These are phyloP conservation scores for Semaprochilodus insignis DNA, from an alignment of 2,797 vertebrate species.

Conservation along the genomic window DNA sequence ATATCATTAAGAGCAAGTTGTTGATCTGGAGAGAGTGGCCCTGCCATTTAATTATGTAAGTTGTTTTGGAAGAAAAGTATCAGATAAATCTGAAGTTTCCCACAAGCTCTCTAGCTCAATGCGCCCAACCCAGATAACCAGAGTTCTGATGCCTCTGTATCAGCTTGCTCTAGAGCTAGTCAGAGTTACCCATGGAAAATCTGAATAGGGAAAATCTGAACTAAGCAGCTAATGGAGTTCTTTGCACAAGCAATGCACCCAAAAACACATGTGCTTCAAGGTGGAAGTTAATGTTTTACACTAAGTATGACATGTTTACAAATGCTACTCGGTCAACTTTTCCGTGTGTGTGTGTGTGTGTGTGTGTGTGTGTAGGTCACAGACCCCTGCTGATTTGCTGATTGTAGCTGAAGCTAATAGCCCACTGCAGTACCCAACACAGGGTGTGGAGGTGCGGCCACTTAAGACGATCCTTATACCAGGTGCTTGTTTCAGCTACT, in stretches of 20 bases:
- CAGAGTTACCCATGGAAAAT: not conserved
- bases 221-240: not conserved
- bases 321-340: not conserved
- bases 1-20: too few relatives aligned
- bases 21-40: too few relatives aligned
- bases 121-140: not conserved
- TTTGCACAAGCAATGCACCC: not conserved
- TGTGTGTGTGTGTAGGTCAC: conserved; percentile 73
- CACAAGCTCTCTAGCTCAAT: too few relatives aligned
- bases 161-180: not conserved
- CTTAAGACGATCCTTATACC: conserved; percentile 89
- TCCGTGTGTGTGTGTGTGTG: conserved; percentile 24
- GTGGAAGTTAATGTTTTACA: not conserved
- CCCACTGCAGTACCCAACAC: conserved; percentile 89
- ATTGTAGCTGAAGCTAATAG: conserved; percentile 89
- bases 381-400: conserved; percentile 82
- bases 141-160: not conserved
- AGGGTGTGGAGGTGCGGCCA: conserved; percentile 89
- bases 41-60: too few relatives aligned
- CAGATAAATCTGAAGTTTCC: too few relatives aligned
- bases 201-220: not conserved
- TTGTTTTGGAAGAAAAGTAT: too few relatives aligned
- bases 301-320: not conserved
- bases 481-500: conserved; percentile 70
- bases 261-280: not conserved